Evolutionary conservation across 2,888 invertebrate species (phyloP).

Genomic region (Pseudococcus longispinus): DNA sequence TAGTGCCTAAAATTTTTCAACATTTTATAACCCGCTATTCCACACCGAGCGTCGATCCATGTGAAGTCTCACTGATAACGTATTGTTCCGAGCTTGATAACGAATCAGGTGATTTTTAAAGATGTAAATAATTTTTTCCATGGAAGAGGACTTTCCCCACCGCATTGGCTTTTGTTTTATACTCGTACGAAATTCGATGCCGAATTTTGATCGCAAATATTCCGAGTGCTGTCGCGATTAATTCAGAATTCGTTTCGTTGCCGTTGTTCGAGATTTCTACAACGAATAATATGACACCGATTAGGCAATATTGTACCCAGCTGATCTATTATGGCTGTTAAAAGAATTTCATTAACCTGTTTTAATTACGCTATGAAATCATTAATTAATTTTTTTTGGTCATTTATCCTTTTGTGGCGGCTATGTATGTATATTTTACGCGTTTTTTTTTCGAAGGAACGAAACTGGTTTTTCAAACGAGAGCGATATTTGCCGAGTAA

Average conservation of each 20-base stretch:
- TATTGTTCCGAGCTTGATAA: neutral
- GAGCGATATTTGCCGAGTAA: neutral
- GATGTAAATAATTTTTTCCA: neutral
- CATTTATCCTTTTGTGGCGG: slow-evolving; percentile 5
- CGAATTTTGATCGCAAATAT: neutral
- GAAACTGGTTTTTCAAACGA: slow-evolving; percentile 1
- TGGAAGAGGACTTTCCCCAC: neutral
- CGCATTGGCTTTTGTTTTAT: neutral
- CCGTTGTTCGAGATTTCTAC: slow-evolving; percentile 12
- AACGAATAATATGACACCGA: slow-evolving; percentile 29
- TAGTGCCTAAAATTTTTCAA: slow-evolving; percentile 25
- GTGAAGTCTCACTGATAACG: neutral
- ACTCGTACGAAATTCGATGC: neutral
- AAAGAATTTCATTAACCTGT: slow-evolving; percentile 39
- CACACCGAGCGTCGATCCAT: neutral
- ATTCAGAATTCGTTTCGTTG: neutral
- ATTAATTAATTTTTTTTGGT: slow-evolving; percentile 35
- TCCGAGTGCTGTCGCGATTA: neutral
- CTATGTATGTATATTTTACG: neutral
- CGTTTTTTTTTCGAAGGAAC: neutral
- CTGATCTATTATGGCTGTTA: slow-evolving; percentile 21
- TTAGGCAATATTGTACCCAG: slow-evolving; percentile 20
- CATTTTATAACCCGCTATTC: slow-evolving; percentile 32
- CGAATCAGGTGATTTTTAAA: neutral
- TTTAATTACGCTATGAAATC: slow-evolving; percentile 32